Percentiles rank a stretch among this genome's conserved stretches.
phyloP scores from a whole-genome alignment of 2,113 vertebrate genomes.

The Eubucco bourcierii region DNA sequence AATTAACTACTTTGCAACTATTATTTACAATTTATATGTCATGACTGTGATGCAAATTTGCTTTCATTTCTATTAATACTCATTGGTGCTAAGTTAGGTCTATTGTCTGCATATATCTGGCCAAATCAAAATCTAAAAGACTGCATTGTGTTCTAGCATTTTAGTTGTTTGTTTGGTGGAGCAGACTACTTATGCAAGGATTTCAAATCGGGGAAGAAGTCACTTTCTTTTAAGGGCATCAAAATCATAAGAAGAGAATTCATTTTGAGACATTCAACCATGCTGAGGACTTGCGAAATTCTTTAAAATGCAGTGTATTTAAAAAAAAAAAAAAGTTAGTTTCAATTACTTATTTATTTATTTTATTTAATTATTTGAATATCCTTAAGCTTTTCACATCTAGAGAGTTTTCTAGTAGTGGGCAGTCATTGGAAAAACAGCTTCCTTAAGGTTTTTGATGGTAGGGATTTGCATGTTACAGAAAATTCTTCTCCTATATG shows the following conservation, averaged over 20 bases:
- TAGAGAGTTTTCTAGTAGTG: background rate
- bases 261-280: background rate
- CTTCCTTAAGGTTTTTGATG: background rate
- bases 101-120: background rate
- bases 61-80: background rate
- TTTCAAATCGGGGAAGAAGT: background rate
- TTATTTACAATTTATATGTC: slow-evolving; percentile 5
- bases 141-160: background rate
- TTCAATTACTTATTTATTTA: background rate
- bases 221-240: background rate
- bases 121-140: slow-evolving; percentile 36
- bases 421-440: background rate
- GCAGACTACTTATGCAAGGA: background rate
- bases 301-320: background rate
- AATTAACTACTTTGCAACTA: background rate
- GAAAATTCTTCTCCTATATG: background rate
- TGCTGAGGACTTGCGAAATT: background rate
- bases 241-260: background rate
- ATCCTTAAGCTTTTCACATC: background rate
- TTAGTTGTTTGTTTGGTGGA: slow-evolving; percentile 22
- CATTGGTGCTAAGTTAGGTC: background rate
- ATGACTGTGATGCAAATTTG: background rate
- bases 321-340: background rate
- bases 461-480: background rate
- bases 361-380: background rate